Conservation (phyloP, 2,797 vertebrate genomes). For the Bovichtus variegatus region DNA sequence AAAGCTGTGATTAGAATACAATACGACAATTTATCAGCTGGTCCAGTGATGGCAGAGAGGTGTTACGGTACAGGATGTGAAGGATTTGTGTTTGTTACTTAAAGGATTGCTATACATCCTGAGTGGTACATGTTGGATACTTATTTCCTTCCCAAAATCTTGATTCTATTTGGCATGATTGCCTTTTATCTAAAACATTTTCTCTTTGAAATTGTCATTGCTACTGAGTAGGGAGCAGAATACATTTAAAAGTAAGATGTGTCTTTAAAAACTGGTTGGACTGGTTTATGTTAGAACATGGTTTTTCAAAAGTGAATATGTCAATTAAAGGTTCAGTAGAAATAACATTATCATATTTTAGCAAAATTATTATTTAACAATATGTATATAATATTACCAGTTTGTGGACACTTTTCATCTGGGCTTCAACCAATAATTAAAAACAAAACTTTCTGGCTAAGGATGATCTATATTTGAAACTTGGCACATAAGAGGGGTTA, state of each 20-base stretch:
- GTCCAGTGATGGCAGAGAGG: conserved; percentile 7
- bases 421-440: not conserved
- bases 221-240: not conserved
- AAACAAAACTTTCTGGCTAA: not conserved
- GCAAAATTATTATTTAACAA: too few relatives aligned
- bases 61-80: conserved; percentile 9
- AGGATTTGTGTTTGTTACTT: not conserved
- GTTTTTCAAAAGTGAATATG: not conserved
- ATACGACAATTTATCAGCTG: conserved; percentile 33
- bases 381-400: too few relatives aligned
- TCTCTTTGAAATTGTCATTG: not conserved
- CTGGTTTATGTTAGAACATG: not conserved
- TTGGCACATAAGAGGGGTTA: not conserved
- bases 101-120: not conserved
- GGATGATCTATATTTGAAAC: conserved; percentile 2
- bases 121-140: not conserved
- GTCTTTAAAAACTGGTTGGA: not conserved
- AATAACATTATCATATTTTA: not conserved
- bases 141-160: not conserved
- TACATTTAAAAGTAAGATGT: not conserved
- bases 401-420: not conserved
- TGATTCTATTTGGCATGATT: not conserved
- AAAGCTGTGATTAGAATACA: conserved; percentile 55
- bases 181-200: not conserved
- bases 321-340: not conserved